phyloP scores from a whole-genome alignment of 1,140 invertebrate species.

The Drosophila ananassae region DNA sequence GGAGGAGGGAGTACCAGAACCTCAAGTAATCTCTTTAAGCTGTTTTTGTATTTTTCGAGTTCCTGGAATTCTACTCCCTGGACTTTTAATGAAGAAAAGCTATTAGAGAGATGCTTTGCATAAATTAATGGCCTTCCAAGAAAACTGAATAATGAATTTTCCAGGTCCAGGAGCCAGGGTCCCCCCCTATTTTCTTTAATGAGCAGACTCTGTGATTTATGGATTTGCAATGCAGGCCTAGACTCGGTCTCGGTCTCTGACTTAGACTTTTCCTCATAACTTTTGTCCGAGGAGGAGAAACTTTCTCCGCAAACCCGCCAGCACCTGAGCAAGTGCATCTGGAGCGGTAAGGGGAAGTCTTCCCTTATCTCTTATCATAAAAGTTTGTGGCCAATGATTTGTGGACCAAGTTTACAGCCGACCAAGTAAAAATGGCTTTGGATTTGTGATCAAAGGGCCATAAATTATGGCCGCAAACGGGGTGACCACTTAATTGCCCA shows the following conservation, averaged over 20 bases:
- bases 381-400: conserved; percentile 42
- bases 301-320: background rate
- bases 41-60: background rate
- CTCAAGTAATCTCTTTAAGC: background rate
- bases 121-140: conserved; percentile 17
- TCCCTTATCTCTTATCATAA: conserved; percentile 23
- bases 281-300: conserved; percentile 22
- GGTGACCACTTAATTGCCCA: conserved; percentile 21
- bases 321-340: conserved; percentile 10
- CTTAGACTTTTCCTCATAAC: conserved; percentile 3
- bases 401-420: conserved; percentile 34
- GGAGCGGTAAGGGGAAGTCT: background rate
- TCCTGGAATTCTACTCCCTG: background rate
- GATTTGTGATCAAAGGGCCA: conserved; percentile 4
- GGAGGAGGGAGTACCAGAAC: no score
- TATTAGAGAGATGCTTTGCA: background rate
- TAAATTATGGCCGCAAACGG: conserved; percentile 26
- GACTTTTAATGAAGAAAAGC: no score
- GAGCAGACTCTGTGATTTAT: conserved; percentile 21
- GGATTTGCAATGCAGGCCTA: conserved; percentile 32
- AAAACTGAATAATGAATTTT: conserved; percentile 7
- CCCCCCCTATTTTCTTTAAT: background rate
- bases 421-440: background rate
- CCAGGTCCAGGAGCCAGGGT: background rate
- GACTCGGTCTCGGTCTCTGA: background rate